Evolutionary conservation across 2,888 invertebrate species (phyloP).

Genomic region (Eurytoma adleriae): DNA sequence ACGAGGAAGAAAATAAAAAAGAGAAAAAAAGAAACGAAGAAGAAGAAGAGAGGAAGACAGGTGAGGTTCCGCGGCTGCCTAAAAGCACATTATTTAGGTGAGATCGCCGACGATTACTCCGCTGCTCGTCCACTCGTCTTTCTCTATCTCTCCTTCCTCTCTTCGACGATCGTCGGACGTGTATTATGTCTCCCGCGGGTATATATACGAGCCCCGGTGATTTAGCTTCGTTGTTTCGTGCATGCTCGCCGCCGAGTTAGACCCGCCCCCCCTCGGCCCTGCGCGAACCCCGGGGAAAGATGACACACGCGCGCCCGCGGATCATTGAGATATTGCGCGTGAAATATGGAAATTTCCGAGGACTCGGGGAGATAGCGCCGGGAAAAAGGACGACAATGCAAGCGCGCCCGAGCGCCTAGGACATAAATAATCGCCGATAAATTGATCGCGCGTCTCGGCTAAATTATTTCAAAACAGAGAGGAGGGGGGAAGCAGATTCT

Average conservation of each 20-base stretch:
- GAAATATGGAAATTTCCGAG: constrained; percentile 54
- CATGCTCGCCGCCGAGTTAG: not conserved
- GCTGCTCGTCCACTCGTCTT: constrained; percentile 28
- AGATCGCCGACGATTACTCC: constrained; percentile 55
- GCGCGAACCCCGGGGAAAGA: no score
- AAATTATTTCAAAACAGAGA: constrained; percentile 43
- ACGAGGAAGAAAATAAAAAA: not conserved
- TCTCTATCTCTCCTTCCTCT: constrained; percentile 8
- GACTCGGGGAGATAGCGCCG: not conserved
- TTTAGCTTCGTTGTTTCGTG: constrained; percentile 45
- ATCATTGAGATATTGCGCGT: constrained; percentile 56
- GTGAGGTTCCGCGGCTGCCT: constrained; percentile 25
- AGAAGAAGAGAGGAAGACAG: constrained; percentile 16
- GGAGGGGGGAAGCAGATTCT: not conserved
- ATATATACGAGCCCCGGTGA: constrained; percentile 21
- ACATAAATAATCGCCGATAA: constrained; percentile 52
- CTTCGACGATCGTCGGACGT: constrained; percentile 34
- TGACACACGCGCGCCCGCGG: constrained; percentile 6
- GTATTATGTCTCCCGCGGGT: constrained; percentile 49
- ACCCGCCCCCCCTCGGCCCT: no score
- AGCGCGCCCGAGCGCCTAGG: constrained; percentile 10
- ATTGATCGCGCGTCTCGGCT: constrained; percentile 40
- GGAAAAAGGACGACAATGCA: constrained; percentile 19
- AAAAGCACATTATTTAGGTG: constrained; percentile 56
- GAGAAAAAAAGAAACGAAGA: constrained; percentile 6